A percentile compares a stretch with the other conserved stretches of the same genome.
These are phyloP conservation scores for Sitobion miscanthi DNA, from an alignment of 1,140 invertebrate genomes.

Conservation along the genomic window DNA sequence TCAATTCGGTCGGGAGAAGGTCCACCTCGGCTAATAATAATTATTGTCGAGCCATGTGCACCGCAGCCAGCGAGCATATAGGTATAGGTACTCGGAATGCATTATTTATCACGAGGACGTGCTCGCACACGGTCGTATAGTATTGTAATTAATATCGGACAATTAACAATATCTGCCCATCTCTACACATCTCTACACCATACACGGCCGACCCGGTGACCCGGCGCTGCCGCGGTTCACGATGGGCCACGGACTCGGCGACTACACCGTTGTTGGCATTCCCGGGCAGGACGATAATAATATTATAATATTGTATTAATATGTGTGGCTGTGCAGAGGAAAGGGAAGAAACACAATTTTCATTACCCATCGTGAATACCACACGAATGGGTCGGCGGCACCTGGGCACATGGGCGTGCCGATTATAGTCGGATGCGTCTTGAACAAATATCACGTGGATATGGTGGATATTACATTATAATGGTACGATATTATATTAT, in stretches of 20 bases:
- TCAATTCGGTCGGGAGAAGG: slow-evolving; percentile 34
- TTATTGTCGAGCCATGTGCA: slow-evolving; percentile 28
- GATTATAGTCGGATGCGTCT: slow-evolving; percentile 27
- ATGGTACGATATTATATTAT: neutral
- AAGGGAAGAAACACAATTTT: neutral
- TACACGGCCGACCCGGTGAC: slow-evolving; percentile 21
- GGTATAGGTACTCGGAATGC: neutral
- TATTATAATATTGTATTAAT: neutral
- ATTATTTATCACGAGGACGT: slow-evolving; percentile 21
- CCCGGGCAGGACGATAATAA: neutral
- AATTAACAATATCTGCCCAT: slow-evolving; percentile 50
- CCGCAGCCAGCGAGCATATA: neutral
- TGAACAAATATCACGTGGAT: slow-evolving; percentile 44
- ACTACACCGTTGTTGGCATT: neutral
- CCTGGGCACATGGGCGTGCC: slow-evolving; percentile 35
- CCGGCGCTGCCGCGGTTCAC: neutral
- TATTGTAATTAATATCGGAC: slow-evolving; percentile 54
- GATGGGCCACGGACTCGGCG: neutral
- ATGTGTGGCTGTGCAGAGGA: neutral
- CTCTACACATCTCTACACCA: neutral
- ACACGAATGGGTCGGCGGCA: neutral
- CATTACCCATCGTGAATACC: slow-evolving; percentile 4
- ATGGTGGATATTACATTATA: neutral
- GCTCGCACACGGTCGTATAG: neutral
- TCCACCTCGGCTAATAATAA: slow-evolving; percentile 40